phyloP scores from a whole-genome alignment of 2,888 invertebrate species.

The Meghimatium bilineatum region DNA sequence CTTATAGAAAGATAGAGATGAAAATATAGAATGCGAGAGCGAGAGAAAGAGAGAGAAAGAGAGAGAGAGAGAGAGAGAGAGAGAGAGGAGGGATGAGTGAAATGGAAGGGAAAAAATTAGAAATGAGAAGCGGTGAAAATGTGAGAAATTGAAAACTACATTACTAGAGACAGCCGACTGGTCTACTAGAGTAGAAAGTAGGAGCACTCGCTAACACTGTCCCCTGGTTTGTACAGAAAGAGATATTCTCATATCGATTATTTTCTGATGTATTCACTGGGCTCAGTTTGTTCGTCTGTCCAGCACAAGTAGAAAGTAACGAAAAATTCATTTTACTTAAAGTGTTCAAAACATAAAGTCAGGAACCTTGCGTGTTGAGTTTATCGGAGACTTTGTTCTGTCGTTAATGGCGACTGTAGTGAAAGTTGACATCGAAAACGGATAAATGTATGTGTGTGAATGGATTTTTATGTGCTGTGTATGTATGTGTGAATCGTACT shows the following conservation, averaged over 20 bases:
- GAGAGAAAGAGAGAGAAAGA: too few relatives aligned
- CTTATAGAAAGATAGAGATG: too few relatives aligned
- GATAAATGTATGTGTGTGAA: background rate
- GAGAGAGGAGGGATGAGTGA: too few relatives aligned
- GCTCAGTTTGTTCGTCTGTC: slow-evolving; percentile 16
- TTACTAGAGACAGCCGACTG: background rate
- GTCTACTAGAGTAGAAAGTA: slow-evolving; percentile 16
- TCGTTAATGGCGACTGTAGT: slow-evolving; percentile 1
- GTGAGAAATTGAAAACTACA: background rate
- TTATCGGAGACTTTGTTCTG: slow-evolving; percentile 7
- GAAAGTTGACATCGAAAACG: background rate
- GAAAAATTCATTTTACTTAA: slow-evolving; percentile 25
- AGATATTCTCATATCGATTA: slow-evolving; percentile 41
- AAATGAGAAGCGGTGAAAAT: too few relatives aligned
- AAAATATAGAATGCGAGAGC: too few relatives aligned
- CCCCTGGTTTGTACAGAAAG: slow-evolving; percentile 18
- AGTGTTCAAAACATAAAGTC: slow-evolving; percentile 27
- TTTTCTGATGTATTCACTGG: slow-evolving; percentile 32
- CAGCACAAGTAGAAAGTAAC: slow-evolving; percentile 25
- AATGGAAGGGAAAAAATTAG: background rate
- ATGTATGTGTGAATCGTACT: background rate
- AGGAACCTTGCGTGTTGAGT: slow-evolving; percentile 4
- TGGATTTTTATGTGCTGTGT: background rate
- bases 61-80: too few relatives aligned
- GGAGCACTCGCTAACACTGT: background rate